Evolutionary conservation across 2,888 invertebrate species (phyloP), one percentile per base, ranked within the genome.

Genomic region (Kryphioiulus occultus): DNA sequence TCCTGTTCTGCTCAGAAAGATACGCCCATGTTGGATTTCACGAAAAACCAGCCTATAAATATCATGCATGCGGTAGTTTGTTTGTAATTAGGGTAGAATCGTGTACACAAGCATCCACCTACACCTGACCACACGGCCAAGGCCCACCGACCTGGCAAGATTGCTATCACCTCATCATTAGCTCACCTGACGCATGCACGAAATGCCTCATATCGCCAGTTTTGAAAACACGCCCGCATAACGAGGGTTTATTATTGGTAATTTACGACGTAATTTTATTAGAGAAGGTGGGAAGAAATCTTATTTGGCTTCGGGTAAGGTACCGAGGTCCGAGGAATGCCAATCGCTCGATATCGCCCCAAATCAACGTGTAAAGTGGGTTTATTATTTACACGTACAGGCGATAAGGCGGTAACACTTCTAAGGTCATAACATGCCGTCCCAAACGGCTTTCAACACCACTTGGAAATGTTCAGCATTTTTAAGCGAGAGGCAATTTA

Each of bases 241-340:
- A 78, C 78, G 78, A 78, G 30, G 30, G 78, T 78, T 78, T 78
- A 78, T 78, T 32, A 78, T 78, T 78, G 78, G 78, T 78, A 78
- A 78, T 78, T 78, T 78, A 32, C 30, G 78, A 32, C 78, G 78
- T 78, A 32, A 78, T 78, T 78, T 78, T 78, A 78, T 78, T 78
- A 30, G 30, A 15, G 26, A 68, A 78, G 78, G 78, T 30, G 78
- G 30, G 17, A 78, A 78, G 26, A 78, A 26, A 12, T 12, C n/a
- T 15, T 3, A 30, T 30, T 78, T 78, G 12, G 30, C 78, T 78
- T 32, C 78, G 78, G 78, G 78, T 78, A 30, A 78, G 78, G 78
- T 4, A 30, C 78, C 30, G 26, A 5, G 26, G 59, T 68, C 59
- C 3, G 5, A 78, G 78, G 78, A 78, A 78, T 78, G 22, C 68